Evolutionary conservation across 2,797 vertebrate species (phyloP), one percentile per base, ranked within the genome.

Genomic region (Nyctibius grandis): DNA sequence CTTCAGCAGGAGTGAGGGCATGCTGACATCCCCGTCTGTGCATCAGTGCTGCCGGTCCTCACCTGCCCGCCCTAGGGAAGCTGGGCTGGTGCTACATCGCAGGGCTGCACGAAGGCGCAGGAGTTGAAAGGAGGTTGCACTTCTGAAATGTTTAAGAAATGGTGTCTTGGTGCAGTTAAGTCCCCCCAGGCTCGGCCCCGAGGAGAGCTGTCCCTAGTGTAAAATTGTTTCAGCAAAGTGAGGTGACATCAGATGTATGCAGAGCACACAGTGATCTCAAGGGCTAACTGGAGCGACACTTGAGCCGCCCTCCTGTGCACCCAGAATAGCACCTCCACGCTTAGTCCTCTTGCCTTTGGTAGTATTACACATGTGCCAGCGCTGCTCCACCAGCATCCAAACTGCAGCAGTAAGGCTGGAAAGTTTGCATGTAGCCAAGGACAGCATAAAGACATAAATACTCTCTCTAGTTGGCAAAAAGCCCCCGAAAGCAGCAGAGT

Each of bases 51-150:
- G 21, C 60, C 3, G 1, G 19, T 83, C 42, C 57, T 70, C 33
- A 1, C 88, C 3, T 1, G 10, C 51, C n/a, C 10, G 4, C 15
- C 40, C 17, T 2, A 18, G 26, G 68, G 40, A 64, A 74, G 33
- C 73, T 36, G 64, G 51, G 51, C 73, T 74, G 51, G 20, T 34
- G 28, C 42, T 68, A 31, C 36, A 36, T 12, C 9, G 3, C 13
- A 15, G 51, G 44, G 59, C 74, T 73, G 50, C 63, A 28, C 8
- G 4, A 44, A 64, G 56, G 20, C 0, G 0, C 29, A 25, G 45
- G 40, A 60, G 29, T 14, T 15, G 4, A 74, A 88, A 59, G 21
- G 21, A 85, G 31, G 42, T 10, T 12, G 34, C 7, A 5, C 42
- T 65, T 50, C 17, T 26, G 15, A 67, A 42, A 70, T n/a, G 33